These are phyloP conservation scores for Trichomalopsis sarcophagae DNA, from an alignment of 1,140 invertebrate genomes.

Conservation along the genomic window DNA sequence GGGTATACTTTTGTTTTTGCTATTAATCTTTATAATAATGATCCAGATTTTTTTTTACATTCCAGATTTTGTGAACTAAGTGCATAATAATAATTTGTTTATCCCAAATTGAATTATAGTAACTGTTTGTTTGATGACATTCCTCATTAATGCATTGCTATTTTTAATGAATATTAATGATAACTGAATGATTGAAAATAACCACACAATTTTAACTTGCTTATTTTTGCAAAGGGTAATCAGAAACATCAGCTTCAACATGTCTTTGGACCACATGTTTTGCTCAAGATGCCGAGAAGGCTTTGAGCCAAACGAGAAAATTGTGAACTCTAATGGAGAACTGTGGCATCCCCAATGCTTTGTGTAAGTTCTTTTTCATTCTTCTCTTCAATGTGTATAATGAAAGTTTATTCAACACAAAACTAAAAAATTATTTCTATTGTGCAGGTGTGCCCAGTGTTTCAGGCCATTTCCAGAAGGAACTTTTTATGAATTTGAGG, in stretches of 20 bases:
- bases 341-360: slow-evolving; percentile 99
- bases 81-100: background rate
- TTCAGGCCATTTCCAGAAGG: slow-evolving; percentile 98
- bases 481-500: slow-evolving; percentile 99
- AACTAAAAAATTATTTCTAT: slow-evolving; percentile 55
- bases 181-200: background rate
- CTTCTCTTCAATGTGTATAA: background rate
- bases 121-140: slow-evolving; percentile 20
- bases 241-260: slow-evolving; percentile 73
- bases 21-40: slow-evolving; percentile 1
- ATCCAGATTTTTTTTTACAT: background rate
- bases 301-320: slow-evolving; percentile 97
- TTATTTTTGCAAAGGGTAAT: slow-evolving; percentile 37
- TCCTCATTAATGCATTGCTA: background rate
- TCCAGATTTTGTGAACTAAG: background rate
- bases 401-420: background rate
- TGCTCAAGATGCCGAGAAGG: slow-evolving; percentile 96
- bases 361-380: slow-evolving; percentile 85
- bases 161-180: background rate
- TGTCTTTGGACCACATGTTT: slow-evolving; percentile 92
- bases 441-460: slow-evolving; percentile 95
- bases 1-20: slow-evolving; percentile 43
- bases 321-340: slow-evolving; percentile 98
- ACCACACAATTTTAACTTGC: background rate
- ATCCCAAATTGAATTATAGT: background rate